phyloP scores from a whole-genome alignment of 2,113 vertebrate species.

The Epinephelus fuscoguttatus region DNA sequence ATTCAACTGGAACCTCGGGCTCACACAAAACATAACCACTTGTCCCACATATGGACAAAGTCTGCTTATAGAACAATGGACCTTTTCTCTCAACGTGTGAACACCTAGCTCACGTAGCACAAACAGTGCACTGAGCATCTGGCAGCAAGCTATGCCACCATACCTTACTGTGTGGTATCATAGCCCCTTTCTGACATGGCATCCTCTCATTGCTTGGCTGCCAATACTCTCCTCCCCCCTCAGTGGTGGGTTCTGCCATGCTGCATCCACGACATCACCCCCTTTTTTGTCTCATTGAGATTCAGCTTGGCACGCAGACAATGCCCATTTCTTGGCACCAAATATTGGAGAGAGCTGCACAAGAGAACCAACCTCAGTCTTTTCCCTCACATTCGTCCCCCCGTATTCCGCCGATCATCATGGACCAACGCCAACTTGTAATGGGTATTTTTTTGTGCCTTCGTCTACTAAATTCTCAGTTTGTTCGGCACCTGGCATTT shows the following conservation, averaged over 20 bases:
- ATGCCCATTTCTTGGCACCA: conserved; percentile 78
- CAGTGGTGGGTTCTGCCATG: conserved; percentile 64
- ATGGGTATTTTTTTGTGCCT: conserved; percentile 60
- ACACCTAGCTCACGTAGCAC: conserved; percentile 22
- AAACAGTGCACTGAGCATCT: conserved; percentile 31
- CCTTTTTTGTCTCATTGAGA: conserved; percentile 77
- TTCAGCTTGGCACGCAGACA: conserved; percentile 80
- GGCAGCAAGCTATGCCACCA: conserved; percentile 44
- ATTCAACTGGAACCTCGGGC: conserved; percentile 23
- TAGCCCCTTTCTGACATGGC: conserved; percentile 63
- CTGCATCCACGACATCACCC: conserved; percentile 71
- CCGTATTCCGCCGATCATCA: conserved; percentile 47
- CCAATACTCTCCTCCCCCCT: conserved; percentile 71
- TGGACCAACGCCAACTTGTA: conserved; percentile 62
- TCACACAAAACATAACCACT: conserved; percentile 25
- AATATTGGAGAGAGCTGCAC: conserved; percentile 59
- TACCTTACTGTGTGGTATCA: conserved; percentile 59
- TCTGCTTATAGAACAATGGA: conserved; percentile 56
- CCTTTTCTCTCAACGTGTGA: conserved; percentile 32
- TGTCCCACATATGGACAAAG: conserved; percentile 55
- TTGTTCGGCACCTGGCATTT: conserved; percentile 32
- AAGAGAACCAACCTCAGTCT: conserved; percentile 57
- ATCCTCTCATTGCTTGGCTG: conserved; percentile 71
- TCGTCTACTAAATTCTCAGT: conserved; percentile 45
- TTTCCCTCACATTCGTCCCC: conserved; percentile 47